phyloP scores from a whole-genome alignment of 2,113 vertebrate species.

The Todiramphus chloris region DNA sequence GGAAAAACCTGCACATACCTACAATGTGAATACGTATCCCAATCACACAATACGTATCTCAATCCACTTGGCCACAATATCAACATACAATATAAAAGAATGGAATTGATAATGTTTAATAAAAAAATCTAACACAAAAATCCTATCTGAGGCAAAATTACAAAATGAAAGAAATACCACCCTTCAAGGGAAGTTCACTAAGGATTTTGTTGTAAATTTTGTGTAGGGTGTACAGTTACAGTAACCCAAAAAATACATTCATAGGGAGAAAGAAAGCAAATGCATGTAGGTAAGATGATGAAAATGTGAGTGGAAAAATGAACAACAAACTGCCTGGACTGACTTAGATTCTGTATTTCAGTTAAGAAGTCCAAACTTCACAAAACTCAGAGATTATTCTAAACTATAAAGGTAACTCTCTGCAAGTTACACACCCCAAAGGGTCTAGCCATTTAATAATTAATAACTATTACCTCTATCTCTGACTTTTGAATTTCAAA shows the following conservation, averaged over 20 bases:
- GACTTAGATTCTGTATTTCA: background rate
- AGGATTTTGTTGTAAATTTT: background rate
- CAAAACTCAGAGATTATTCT: background rate
- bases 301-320: background rate
- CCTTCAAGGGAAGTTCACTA: background rate
- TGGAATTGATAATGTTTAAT: background rate
- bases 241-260: background rate
- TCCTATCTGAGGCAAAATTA: background rate
- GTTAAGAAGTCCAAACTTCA: background rate
- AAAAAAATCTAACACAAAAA: background rate
- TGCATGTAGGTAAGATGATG: accelerated
- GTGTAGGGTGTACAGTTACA: background rate
- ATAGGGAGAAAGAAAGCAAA: background rate
- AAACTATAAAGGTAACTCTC: background rate
- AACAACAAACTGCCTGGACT: background rate
- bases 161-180: background rate
- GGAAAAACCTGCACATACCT: background rate
- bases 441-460: background rate
- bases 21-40: background rate
- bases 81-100: background rate
- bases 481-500: background rate
- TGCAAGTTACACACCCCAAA: background rate
- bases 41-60: background rate
- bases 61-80: background rate
- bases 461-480: background rate